phyloP scores from a whole-genome alignment of 2,113 vertebrate species.

The Myrmecobius fasciatus region DNA sequence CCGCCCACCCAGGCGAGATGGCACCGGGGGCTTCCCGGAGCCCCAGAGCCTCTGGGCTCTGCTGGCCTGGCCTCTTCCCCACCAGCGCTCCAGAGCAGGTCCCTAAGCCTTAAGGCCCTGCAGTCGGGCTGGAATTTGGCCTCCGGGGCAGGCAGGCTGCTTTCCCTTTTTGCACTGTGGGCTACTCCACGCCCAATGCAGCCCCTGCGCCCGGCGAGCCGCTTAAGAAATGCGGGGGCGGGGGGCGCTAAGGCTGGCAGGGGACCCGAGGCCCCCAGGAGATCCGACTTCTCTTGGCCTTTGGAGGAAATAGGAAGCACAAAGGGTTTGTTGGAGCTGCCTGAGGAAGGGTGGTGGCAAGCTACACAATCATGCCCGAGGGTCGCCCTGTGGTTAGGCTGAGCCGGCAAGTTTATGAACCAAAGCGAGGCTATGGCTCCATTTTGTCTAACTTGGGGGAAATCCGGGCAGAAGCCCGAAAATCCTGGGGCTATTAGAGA shows the following conservation, averaged over 20 bases:
- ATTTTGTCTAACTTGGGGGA: not conserved
- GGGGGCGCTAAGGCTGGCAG: no score
- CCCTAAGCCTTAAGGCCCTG: not conserved
- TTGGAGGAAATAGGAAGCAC: not conserved
- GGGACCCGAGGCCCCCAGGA: no score
- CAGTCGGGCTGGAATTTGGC: not conserved
- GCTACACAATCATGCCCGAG: not conserved
- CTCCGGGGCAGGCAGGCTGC: no score
- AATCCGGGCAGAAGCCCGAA: not conserved
- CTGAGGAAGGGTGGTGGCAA: not conserved
- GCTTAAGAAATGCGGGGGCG: not conserved
- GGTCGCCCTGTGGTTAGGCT: not conserved
- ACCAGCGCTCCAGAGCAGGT: not conserved
- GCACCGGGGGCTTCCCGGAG: not conserved
- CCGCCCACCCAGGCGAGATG: fast-evolving
- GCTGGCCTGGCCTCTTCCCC: not conserved
- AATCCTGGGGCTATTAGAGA: not conserved
- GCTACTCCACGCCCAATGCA: no score
- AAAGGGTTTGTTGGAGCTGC: not conserved
- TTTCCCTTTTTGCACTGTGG: not conserved
- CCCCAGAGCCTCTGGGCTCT: not conserved
- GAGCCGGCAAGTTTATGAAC: not conserved
- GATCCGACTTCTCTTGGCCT: no score
- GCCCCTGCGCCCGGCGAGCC: no score
- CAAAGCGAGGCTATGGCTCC: not conserved